Evolutionary conservation across 2,113 vertebrate species (phyloP).

Genomic region (Dipodomys merriami): DNA sequence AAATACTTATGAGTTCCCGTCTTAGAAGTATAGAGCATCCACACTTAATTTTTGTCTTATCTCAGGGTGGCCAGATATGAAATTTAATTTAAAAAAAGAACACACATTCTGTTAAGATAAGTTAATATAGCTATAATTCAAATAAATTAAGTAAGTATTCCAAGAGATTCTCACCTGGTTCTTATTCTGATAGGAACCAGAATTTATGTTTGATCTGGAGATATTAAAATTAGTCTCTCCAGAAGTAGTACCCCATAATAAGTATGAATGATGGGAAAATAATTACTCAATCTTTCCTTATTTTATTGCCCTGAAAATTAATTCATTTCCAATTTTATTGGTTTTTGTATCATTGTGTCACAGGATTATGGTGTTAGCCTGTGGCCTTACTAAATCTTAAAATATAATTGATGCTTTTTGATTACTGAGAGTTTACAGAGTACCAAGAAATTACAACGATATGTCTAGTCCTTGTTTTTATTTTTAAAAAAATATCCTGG

Average conservation of each 20-base stretch:
- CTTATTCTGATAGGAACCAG: neutral
- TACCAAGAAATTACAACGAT: constrained; percentile 78
- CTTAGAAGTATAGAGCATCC: neutral
- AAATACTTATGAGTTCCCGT: neutral
- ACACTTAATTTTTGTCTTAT: constrained; percentile 9
- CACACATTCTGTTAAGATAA: neutral
- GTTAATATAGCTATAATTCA: neutral
- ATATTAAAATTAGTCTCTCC: neutral
- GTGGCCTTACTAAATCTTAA: constrained; percentile 75
- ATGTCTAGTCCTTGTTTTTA: constrained; percentile 71
- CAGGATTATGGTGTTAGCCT: constrained; percentile 54
- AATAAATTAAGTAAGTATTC: constrained; percentile 2
- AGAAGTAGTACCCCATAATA: neutral
- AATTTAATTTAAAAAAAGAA: constrained; percentile 34
- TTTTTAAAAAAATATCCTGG: constrained; percentile 46
- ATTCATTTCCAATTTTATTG: constrained; percentile 81
- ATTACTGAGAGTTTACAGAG: constrained; percentile 57
- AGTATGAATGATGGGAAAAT: neutral
- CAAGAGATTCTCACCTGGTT: neutral
- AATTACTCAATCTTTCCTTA: neutral
- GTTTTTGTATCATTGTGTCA: constrained; percentile 80
- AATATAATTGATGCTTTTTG: constrained; percentile 70
- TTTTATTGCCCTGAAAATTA: constrained; percentile 56
- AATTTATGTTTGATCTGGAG: neutral
- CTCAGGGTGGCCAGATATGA: constrained; percentile 9